Conservation (phyloP, 2,113 vertebrate species). For the Aplodontia rufa region DNA sequence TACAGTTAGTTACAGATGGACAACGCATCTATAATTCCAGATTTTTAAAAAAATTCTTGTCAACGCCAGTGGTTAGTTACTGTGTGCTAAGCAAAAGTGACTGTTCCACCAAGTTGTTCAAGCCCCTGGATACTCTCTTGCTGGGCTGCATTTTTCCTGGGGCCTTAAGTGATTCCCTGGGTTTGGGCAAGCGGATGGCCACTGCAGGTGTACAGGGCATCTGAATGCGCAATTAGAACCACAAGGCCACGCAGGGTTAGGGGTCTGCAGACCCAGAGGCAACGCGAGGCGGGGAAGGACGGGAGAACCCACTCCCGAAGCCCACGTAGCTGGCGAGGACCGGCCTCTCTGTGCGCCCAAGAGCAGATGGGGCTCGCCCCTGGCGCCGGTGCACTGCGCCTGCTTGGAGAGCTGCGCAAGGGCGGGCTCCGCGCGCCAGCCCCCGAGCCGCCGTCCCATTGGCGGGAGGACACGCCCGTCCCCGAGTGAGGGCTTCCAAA, state of each 20-base stretch:
- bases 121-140: background rate
- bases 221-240: background rate
- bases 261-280: background rate
- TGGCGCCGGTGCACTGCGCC: too few species aligned
- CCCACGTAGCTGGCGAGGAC: rapidly evolving
- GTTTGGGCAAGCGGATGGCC: background rate
- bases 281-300: too few species aligned
- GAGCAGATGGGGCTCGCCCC: background rate
- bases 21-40: background rate
- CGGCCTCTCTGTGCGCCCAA: rapidly evolving
- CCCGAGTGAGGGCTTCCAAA: conserved; percentile 65
- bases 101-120: background rate
- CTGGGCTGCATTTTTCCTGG: background rate
- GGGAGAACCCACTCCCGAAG: background rate
- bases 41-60: background rate
- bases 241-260: background rate
- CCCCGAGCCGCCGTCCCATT: conserved; percentile 25
- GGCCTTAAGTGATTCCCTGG: background rate
- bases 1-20: background rate
- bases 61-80: background rate
- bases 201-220: background rate
- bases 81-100: background rate
- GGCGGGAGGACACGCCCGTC: conserved; percentile 57
- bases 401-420: background rate
- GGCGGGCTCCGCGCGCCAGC: background rate